These are phyloP conservation scores for Mesopsocus fuscifrons DNA, from an alignment of 2,888 invertebrate genomes.

Conservation along the genomic window DNA sequence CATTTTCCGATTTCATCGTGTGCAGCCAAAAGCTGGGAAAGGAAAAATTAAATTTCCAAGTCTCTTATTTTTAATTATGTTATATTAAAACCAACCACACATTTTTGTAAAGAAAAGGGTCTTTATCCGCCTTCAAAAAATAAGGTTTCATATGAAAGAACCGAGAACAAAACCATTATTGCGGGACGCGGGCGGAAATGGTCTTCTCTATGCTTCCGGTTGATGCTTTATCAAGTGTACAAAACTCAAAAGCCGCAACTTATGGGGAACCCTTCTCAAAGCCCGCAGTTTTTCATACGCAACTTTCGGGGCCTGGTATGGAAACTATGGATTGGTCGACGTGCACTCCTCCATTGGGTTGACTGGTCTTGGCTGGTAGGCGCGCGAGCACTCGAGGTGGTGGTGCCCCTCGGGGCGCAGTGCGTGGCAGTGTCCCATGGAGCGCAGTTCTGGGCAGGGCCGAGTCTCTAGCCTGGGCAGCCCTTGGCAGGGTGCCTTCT, in stretches of 20 bases:
- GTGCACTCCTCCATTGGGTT: neutral
- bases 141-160: neutral
- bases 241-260: no score
- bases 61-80: neutral
- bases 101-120: neutral
- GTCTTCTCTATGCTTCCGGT: no score
- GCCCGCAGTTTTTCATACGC: slow-evolving; percentile 41
- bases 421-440: neutral
- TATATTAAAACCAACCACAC: neutral
- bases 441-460: neutral
- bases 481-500: neutral
- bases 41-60: neutral
- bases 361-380: neutral
- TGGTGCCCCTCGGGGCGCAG: neutral
- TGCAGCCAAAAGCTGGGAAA: neutral
- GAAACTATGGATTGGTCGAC: slow-evolving; percentile 20
- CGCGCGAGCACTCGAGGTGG: neutral
- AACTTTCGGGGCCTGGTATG: slow-evolving; percentile 74
- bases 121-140: neutral
- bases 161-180: neutral
- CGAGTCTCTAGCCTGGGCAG: neutral
- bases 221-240: no score
- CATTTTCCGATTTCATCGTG: no score
- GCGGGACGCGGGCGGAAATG: neutral
- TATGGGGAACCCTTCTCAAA: no score